Evolutionary conservation across 92 coral and sea anemone genomes (phyloP).

Genomic region (Porites rus): DNA sequence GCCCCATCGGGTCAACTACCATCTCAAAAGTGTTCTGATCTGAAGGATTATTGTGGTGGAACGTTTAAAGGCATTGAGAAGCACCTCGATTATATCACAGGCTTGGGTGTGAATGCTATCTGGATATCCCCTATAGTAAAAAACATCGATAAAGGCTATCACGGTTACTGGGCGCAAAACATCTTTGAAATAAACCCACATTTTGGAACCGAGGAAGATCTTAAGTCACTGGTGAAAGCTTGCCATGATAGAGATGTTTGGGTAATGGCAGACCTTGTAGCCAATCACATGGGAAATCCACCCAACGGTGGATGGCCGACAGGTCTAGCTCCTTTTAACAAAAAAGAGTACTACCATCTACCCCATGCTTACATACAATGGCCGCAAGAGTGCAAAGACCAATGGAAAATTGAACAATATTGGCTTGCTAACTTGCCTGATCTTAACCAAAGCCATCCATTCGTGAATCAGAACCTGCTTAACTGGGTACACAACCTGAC

Average conservation of each 20-base stretch:
- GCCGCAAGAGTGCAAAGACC: conserved; percentile 80
- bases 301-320: conserved; percentile 57
- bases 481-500: conserved; percentile 67
- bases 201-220: conserved; percentile 79
- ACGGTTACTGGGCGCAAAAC: conserved; percentile 89
- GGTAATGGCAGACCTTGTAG: conserved; percentile 88
- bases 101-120: conserved; percentile 79
- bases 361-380: conserved; percentile 78
- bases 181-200: conserved; percentile 78
- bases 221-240: conserved; percentile 66
- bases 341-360: conserved; percentile 69
- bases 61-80: conserved; percentile 81
- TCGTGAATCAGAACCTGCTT: conserved; percentile 59
- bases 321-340: conserved; percentile 69
- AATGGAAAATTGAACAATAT: conserved; percentile 67
- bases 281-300: conserved; percentile 86
- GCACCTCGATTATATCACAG: conserved; percentile 78
- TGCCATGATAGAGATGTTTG: conserved; percentile 83
- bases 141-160: conserved; percentile 77
- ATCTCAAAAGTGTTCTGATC: conserved; percentile 46
- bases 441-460: conserved; percentile 74
- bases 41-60: conserved; percentile 79
- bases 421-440: conserved; percentile 84
- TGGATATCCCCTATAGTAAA: conserved; percentile 85
- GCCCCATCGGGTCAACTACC: conserved; percentile 73